Evolutionary conservation across 2,888 invertebrate genomes (phyloP), one percentile per base, ranked within the genome.

Genomic region (Lagria hirta): DNA sequence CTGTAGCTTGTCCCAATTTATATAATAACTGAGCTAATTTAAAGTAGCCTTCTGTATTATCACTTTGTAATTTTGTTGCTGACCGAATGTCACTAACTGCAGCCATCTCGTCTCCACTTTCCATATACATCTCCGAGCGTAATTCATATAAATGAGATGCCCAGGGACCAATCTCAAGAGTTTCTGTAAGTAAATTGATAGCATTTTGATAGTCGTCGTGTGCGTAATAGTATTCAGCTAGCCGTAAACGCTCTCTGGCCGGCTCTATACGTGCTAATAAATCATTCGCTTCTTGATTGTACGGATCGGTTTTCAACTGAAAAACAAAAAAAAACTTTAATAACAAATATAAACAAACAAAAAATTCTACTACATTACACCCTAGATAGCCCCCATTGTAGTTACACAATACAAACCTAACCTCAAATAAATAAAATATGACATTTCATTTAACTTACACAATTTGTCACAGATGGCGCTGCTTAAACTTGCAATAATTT

Each of bases 51-150:
- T 81, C 82, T 0, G 95, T 96, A 66, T 94, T 93, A 74, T 99
- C 99, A 54, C 88, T 84, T 46, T 87, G 82, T 44, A 99, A 77
- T 58, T 95, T 91, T 43, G 95, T 93, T 22, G 93, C 87, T 0
- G 91, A 84, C 23, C 90, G 78, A 60, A 98, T 81, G 72, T 99
- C 99, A 12, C 86, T 82, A 51, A 97, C 88, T 8, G 98, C 98
- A 22, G 88, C 83, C 62, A 85, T 78, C 21, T 85, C 75, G 70
- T 97, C 92, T 38, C 88, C 86, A 57, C 75, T 68, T 7, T 79
- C 82, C 50, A 90, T 82, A 64, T 92, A 86, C 65, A 90, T 86
- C 62, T 94, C 86, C 0, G 96, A 88, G 20, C 99, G 74, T 24
- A 90, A 78, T 70, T 95, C 88, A 15, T 96, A 78, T 30, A 97